Conservation (phyloP, 2,888 invertebrate genomes). For the Ephialtes manifestator region DNA sequence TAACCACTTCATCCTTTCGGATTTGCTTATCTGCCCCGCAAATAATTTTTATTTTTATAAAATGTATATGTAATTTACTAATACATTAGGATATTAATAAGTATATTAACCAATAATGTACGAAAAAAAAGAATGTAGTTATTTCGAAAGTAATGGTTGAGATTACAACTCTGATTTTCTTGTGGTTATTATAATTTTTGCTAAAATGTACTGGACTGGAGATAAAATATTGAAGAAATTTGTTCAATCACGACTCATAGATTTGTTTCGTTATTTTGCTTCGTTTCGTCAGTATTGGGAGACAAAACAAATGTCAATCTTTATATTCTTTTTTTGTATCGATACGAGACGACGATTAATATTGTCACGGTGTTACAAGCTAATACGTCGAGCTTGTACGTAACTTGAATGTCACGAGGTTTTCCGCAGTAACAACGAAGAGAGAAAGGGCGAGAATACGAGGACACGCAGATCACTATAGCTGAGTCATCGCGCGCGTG, state of each 20-base stretch:
- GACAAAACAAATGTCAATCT: constrained; percentile 19
- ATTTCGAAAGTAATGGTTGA: too few species aligned
- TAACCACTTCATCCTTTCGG: too few species aligned
- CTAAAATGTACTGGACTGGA: neutral
- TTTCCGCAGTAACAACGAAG: constrained; percentile 44
- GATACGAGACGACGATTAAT: constrained; percentile 42
- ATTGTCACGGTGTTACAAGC: constrained; percentile 39
- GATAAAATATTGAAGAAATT: neutral
- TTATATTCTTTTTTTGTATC: constrained; percentile 31
- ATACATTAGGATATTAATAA: too few species aligned
- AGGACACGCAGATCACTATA: constrained; percentile 65
- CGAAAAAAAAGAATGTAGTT: too few species aligned
- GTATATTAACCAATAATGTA: too few species aligned
- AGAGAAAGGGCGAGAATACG: constrained; percentile 60
- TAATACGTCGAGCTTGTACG: constrained; percentile 58
- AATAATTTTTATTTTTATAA: too few species aligned
- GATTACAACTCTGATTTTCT: neutral
- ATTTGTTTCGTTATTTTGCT: neutral
- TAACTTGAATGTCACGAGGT: constrained; percentile 39
- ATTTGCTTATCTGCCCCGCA: too few species aligned
- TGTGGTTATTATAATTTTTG: neutral
- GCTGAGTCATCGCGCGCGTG: constrained; percentile 82
- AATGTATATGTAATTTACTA: too few species aligned
- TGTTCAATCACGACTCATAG: neutral
- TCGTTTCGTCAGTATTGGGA: neutral